phyloP scores from a whole-genome alignment of 2,888 invertebrate species.

The Caenorhabditis drosophilae region DNA sequence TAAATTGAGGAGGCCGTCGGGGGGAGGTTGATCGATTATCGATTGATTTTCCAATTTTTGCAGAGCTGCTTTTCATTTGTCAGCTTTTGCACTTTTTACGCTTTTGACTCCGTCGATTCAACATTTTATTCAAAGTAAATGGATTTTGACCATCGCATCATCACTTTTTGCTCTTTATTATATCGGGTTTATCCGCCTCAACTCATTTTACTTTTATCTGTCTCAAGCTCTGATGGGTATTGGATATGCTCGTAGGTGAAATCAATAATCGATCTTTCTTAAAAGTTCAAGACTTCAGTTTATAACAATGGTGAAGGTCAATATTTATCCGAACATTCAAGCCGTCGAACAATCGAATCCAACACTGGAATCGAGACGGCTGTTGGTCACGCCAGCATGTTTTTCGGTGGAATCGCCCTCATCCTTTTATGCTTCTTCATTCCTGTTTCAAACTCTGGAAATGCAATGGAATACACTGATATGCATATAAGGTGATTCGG shows the following conservation, averaged over 20 bases:
- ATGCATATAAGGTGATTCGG: slow-evolving; percentile 26
- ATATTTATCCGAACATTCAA: slow-evolving; percentile 47
- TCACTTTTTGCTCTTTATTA: slow-evolving; percentile 43
- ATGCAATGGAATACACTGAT: slow-evolving; percentile 32
- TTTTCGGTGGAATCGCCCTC: slow-evolving; percentile 49
- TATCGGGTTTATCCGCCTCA: slow-evolving; percentile 45
- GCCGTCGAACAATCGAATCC: slow-evolving; percentile 46
- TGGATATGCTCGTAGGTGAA: slow-evolving; percentile 42
- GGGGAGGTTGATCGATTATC: background rate
- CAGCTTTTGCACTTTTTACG: slow-evolving; percentile 38
- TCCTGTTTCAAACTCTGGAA: slow-evolving; percentile 13
- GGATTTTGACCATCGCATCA: slow-evolving; percentile 43
- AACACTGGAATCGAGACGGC: slow-evolving; percentile 50
- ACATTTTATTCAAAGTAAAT: slow-evolving; percentile 38
- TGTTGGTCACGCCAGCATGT: slow-evolving; percentile 48
- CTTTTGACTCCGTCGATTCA: slow-evolving; percentile 46
- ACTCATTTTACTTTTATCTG: slow-evolving; percentile 44
- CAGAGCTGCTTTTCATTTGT: slow-evolving; percentile 43
- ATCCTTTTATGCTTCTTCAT: slow-evolving; percentile 31
- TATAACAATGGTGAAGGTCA: slow-evolving; percentile 51
- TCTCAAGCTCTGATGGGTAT: slow-evolving; percentile 48
- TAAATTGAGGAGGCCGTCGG: slow-evolving; percentile 4
- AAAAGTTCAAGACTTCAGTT: slow-evolving; percentile 11
- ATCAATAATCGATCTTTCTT: background rate
- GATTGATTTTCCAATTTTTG: background rate